These are phyloP conservation scores for Huso huso DNA, from an alignment of 2,797 vertebrate genomes.

Conservation along the genomic window DNA sequence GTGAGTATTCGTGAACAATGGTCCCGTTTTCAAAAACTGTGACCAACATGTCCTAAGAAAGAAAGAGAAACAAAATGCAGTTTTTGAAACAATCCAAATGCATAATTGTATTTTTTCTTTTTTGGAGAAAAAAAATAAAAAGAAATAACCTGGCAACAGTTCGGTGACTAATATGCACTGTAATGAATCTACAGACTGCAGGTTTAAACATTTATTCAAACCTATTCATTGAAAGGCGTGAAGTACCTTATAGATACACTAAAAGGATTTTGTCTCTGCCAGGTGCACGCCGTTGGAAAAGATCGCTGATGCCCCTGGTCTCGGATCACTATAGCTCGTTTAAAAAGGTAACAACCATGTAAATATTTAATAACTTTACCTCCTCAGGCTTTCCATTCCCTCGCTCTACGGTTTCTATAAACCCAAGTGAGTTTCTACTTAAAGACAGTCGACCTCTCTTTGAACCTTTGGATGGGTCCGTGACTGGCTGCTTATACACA, in stretches of 20 bases:
- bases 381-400: conserved; percentile 64
- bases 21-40: conserved; percentile 62
- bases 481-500: conserved; percentile 65
- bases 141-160: too few relatives aligned
- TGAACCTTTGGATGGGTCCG: conserved; percentile 60
- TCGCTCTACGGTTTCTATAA: conserved; percentile 55
- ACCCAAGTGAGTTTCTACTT: conserved; percentile 56
- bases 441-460: conserved; percentile 60
- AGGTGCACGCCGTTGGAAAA: not conserved
- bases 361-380: conserved; percentile 32
- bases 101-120: not conserved
- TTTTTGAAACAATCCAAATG: not conserved
- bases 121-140: not conserved
- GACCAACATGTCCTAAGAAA: conserved; percentile 56
- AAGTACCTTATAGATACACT: too few relatives aligned
- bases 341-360: not conserved
- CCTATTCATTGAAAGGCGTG: too few relatives aligned
- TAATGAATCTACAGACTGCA: too few relatives aligned
- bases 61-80: not conserved
- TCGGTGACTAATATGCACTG: too few relatives aligned
- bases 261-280: too few relatives aligned
- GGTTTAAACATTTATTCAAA: too few relatives aligned
- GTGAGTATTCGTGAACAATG: conserved; percentile 56
- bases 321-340: not conserved
- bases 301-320: not conserved